phyloP scores from a whole-genome alignment of 2,113 vertebrate genomes.

The Chaetorhynchus papuensis region DNA sequence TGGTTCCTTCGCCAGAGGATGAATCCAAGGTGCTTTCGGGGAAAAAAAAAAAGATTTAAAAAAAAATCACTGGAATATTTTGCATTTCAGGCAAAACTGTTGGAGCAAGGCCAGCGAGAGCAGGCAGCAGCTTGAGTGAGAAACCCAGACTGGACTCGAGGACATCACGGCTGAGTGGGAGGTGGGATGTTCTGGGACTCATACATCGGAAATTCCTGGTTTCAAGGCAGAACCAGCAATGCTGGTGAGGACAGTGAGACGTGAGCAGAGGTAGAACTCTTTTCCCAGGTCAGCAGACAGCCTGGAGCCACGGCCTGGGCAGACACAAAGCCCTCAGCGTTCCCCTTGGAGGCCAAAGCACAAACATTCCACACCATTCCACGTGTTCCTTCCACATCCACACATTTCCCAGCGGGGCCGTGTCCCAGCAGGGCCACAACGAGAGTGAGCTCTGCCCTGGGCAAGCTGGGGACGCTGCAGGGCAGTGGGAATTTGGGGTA shows the following conservation, averaged over 20 bases:
- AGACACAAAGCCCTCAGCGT: not conserved
- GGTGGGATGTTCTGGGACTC: not conserved
- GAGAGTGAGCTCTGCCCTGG: not conserved
- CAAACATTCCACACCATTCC: not conserved
- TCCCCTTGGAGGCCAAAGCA: not conserved
- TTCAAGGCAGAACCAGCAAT: not conserved
- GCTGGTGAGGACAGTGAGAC: not conserved
- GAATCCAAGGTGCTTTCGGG: not conserved
- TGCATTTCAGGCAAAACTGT: not conserved
- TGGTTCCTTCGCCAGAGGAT: not conserved
- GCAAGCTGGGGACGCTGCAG: not conserved
- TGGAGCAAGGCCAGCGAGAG: not conserved
- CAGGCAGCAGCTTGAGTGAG: not conserved
- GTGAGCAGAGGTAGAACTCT: not conserved
- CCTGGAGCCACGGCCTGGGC: not conserved
- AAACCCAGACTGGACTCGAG: accelerated
- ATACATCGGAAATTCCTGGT: not conserved
- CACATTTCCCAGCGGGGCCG: accelerated
- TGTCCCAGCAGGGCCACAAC: not conserved
- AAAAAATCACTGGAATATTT: not conserved
- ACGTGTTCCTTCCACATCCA: not conserved
- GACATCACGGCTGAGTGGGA: accelerated
- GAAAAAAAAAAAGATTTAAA: not conserved
- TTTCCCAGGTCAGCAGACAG: not conserved
- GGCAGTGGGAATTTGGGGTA: not conserved